Conservation (phyloP, 2,888 invertebrate species). For the Aethes cnicana region DNA sequence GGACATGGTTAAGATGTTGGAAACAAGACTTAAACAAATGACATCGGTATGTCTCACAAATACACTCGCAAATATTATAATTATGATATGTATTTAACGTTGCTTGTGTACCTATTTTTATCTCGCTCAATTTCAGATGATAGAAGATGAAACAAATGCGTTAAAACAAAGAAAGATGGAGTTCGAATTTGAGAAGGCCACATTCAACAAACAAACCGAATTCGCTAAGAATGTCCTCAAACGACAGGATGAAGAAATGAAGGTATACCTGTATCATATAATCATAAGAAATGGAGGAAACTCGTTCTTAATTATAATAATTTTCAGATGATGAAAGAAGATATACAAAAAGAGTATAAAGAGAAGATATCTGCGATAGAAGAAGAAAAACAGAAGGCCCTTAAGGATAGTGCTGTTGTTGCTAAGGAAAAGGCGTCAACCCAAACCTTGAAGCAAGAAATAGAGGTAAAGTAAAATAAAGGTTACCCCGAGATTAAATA, state of each 20-base stretch:
- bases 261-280: slow-evolving; percentile 54
- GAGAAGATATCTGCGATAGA: slow-evolving; percentile 68
- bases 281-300: not conserved
- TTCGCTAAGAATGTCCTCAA: slow-evolving; percentile 81
- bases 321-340: slow-evolving; percentile 63
- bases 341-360: slow-evolving; percentile 68
- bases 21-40: slow-evolving; percentile 83
- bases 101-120: slow-evolving; percentile 8
- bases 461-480: slow-evolving; percentile 54
- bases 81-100: slow-evolving; percentile 3
- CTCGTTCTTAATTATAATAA: not conserved
- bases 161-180: slow-evolving; percentile 84
- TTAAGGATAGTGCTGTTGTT: slow-evolving; percentile 58
- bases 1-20: slow-evolving; percentile 78
- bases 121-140: slow-evolving; percentile 58
- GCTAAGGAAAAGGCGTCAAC: slow-evolving; percentile 67
- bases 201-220: slow-evolving; percentile 83
- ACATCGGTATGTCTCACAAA: slow-evolving; percentile 60
- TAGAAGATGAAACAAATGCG: slow-evolving; percentile 68
- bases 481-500: not conserved
- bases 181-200: slow-evolving; percentile 83
- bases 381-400: slow-evolving; percentile 60
- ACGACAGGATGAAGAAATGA: slow-evolving; percentile 83
- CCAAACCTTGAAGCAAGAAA: slow-evolving; percentile 63
- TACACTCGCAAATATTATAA: slow-evolving; percentile 1